Evolutionary conservation across 2,888 invertebrate species (phyloP).

Genomic region (Ferdinandea cuprea): DNA sequence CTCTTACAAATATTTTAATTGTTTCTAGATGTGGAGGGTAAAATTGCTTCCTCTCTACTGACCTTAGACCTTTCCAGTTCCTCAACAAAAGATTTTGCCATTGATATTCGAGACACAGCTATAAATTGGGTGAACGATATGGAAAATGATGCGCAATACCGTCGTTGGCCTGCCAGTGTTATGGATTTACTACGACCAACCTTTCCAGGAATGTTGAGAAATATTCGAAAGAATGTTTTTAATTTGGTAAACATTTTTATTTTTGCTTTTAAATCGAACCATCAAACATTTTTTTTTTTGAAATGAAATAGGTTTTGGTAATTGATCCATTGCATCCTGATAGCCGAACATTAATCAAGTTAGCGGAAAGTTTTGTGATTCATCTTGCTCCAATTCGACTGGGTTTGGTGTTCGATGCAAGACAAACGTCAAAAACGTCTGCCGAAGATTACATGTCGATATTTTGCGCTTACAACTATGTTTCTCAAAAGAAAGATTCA

Average conservation of each 20-base stretch:
- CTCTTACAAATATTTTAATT: no score
- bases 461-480: conserved; percentile 94
- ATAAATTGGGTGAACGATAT: conserved; percentile 98
- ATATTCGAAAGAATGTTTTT: conserved; percentile 92
- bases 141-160: conserved; percentile 94
- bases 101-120: conserved; percentile 96
- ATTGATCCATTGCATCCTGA: conserved; percentile 91
- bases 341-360: conserved; percentile 89
- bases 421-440: conserved; percentile 85
- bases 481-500: conserved; percentile 90
- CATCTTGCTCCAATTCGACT: conserved; percentile 96
- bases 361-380: conserved; percentile 94
- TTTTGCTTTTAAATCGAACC: neutral
- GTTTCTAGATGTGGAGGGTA: conserved; percentile 78
- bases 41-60: conserved; percentile 84
- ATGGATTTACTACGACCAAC: conserved; percentile 97
- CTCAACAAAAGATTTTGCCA: conserved; percentile 91
- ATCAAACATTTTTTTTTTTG: no score
- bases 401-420: conserved; percentile 90
- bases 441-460: conserved; percentile 90
- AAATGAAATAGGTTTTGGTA: conserved; percentile 90
- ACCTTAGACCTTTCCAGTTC: conserved; percentile 87
- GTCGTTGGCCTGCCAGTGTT: conserved; percentile 93
- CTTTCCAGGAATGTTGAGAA: conserved; percentile 98
- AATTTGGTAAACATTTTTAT: conserved; percentile 87